phyloP scores from a whole-genome alignment of 1,140 invertebrate genomes.

The Pantala flavescens region DNA sequence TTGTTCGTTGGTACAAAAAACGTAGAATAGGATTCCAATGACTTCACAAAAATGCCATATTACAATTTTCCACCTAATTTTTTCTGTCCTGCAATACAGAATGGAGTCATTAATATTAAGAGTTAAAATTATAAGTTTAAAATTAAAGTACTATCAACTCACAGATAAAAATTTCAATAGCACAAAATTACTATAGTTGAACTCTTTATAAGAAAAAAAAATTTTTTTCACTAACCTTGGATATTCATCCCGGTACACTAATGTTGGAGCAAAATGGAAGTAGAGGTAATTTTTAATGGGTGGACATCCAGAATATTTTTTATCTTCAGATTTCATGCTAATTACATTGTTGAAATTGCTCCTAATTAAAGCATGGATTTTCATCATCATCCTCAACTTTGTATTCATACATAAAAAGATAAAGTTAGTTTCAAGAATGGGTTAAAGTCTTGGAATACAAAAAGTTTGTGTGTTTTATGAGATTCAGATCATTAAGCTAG shows the following conservation, averaged over 20 bases:
- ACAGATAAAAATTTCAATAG: background rate
- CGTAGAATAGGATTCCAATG: constrained; percentile 61
- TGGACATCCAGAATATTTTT: background rate
- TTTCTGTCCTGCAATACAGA: constrained; percentile 43
- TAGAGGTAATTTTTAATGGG: constrained; percentile 64
- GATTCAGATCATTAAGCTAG: background rate
- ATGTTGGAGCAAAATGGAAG: constrained; percentile 80
- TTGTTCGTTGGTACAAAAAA: constrained; percentile 65
- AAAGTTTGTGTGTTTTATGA: background rate
- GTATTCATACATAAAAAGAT: constrained; percentile 23
- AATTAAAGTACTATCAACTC: background rate
- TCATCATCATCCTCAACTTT: constrained; percentile 78
- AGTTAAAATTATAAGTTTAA: background rate
- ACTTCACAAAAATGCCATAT: constrained; percentile 61
- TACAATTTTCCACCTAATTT: constrained; percentile 66
- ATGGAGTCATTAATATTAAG: background rate
- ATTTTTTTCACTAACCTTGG: constrained; percentile 49
- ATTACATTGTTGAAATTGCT: constrained; percentile 42
- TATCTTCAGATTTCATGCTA: constrained; percentile 25
- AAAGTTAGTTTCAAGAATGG: background rate
- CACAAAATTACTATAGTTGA: background rate
- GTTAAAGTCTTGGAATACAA: background rate
- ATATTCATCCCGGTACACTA: constrained; percentile 75
- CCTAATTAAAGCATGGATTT: constrained; percentile 68
- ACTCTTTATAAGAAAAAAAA: background rate